Evolutionary conservation across 2,113 vertebrate species (phyloP).

Genomic region (Sinocyclocheilus maitianheensis): DNA sequence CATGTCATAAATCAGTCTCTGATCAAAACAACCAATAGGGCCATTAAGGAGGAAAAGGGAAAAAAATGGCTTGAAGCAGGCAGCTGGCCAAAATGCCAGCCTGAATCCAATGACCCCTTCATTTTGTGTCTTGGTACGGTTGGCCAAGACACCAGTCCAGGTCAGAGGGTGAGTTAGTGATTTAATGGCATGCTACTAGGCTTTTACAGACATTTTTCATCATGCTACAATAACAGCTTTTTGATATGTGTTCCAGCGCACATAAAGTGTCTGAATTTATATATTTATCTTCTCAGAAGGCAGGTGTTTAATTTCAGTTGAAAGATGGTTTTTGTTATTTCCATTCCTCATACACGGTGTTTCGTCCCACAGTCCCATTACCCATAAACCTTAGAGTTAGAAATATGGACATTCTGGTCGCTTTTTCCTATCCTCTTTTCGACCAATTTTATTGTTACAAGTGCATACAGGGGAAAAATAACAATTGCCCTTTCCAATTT

Average conservation of each 20-base stretch:
- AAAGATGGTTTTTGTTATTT: conserved; percentile 54
- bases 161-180: conserved; percentile 43
- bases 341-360: conserved; percentile 55
- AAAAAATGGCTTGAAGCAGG: conserved; percentile 3
- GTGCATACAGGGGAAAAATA: conserved; percentile 50
- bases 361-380: conserved; percentile 61
- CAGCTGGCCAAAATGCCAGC: conserved; percentile 40
- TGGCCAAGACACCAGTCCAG: conserved; percentile 16
- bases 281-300: conserved; percentile 57
- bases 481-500: conserved; percentile 52
- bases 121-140: background rate
- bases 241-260: conserved; percentile 49
- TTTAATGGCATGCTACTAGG: conserved; percentile 52
- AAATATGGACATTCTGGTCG: conserved; percentile 55
- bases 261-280: conserved; percentile 56
- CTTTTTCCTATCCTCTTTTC: conserved; percentile 21
- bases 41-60: conserved; percentile 19
- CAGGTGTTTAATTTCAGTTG: conserved; percentile 62
- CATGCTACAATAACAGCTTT: conserved; percentile 50
- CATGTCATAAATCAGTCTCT: conserved; percentile 53
- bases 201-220: conserved; percentile 29
- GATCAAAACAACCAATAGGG: conserved; percentile 25
- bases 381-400: conserved; percentile 64
- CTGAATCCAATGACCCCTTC: conserved; percentile 36
- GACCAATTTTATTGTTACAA: conserved; percentile 51